Evolutionary conservation across 2,888 invertebrate species (phyloP).

Genomic region (Notodonta dromedarius): DNA sequence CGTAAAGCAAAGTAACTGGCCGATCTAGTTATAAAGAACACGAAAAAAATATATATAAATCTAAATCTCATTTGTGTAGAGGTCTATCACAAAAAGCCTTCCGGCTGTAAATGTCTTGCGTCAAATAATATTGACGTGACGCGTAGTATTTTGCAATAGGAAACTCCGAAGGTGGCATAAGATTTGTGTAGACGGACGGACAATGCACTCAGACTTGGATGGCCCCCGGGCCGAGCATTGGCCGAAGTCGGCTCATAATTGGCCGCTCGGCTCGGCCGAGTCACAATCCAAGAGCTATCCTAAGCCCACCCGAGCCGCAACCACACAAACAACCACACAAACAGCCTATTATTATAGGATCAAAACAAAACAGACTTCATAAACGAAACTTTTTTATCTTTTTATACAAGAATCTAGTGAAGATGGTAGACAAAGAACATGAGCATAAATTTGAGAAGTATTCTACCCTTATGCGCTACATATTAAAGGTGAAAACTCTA

Average conservation of each 20-base stretch:
- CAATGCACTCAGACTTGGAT: conserved; percentile 78
- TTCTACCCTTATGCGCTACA: too few species aligned
- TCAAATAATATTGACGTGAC: background rate
- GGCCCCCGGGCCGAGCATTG: conserved; percentile 61
- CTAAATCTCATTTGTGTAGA: background rate
- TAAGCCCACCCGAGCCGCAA: conserved; percentile 40
- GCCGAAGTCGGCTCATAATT: conserved; percentile 64
- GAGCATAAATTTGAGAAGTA: too few species aligned
- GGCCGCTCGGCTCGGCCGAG: conserved; percentile 55
- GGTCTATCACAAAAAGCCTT: background rate
- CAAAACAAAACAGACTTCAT: conserved; percentile 27
- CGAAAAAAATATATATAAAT: background rate
- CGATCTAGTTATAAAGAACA: background rate
- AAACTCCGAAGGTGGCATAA: conserved; percentile 37
- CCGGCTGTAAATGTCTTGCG: background rate
- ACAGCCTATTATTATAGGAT: conserved; percentile 33
- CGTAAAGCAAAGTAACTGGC: conserved; percentile 1
- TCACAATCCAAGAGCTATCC: conserved; percentile 48
- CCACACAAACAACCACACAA: conserved; percentile 34
- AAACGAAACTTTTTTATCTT: background rate
- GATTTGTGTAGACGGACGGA: conserved; percentile 56
- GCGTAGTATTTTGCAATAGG: conserved; percentile 18
- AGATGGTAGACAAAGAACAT: too few species aligned
- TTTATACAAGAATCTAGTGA: too few species aligned
- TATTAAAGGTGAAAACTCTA: too few species aligned